Conservation (phyloP, 53 echinoderm and acorn worm genomes). For the Crossaster papposus region DNA sequence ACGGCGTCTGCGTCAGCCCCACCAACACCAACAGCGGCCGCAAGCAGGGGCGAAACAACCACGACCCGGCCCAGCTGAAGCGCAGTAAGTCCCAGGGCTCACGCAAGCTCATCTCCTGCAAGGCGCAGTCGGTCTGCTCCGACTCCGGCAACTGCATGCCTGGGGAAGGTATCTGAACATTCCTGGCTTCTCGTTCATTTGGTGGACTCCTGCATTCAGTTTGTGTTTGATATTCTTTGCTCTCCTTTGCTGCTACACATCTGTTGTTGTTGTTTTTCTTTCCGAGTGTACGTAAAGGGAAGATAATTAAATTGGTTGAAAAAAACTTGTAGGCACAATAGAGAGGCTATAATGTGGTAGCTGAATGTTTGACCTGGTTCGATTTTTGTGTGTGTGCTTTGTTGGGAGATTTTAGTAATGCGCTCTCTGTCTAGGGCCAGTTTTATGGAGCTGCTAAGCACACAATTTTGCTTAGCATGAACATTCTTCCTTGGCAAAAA, state of each 20-base stretch:
- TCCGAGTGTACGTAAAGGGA: no score
- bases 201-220: conserved; percentile 77
- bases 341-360: background rate
- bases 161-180: conserved; percentile 78
- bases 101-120: conserved; percentile 84
- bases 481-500: no score
- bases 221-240: background rate
- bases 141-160: conserved; percentile 79
- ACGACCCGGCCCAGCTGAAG: conserved; percentile 86
- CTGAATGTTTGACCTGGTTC: background rate
- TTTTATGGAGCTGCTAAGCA: no score
- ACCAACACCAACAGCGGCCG: conserved; percentile 66
- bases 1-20: conserved; percentile 93
- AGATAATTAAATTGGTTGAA: background rate
- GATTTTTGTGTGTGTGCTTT: background rate
- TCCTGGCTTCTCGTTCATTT: conserved; percentile 62
- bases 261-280: background rate
- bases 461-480: no score
- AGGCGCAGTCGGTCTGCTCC: conserved; percentile 90
- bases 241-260: background rate
- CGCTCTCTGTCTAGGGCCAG: background rate
- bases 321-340: background rate
- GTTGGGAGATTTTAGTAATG: background rate
- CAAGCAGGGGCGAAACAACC: conserved; percentile 74
- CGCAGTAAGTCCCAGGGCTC: conserved; percentile 98